Evolutionary conservation across 2,113 vertebrate species (phyloP), one percentile per base, ranked within the genome.

Genomic region (Pluvianellus socialis): DNA sequence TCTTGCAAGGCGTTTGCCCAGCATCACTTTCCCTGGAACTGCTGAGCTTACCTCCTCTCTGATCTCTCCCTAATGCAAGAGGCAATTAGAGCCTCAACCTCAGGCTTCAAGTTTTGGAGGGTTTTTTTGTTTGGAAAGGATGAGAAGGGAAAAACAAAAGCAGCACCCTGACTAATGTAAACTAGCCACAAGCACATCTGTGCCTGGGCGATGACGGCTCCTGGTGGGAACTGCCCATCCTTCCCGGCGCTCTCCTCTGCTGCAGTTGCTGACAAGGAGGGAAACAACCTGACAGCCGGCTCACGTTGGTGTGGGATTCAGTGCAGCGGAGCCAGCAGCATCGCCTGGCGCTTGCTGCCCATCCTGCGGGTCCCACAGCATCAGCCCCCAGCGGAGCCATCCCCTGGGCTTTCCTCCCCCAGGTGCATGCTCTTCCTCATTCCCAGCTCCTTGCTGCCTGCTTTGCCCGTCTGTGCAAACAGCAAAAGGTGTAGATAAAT

Each of bases 91-190:
- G 35, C 66, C 79, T 79, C 47, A 67, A 75, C 86, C 89, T 83
- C 90, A 80, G 67, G 33, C 90, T 94, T 91, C 44, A 62, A 74
- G 73, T 72, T 72, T 47, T 85, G 40, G 38, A 38, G 44, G 22
- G 8, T 7, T 32, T 33, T 40, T 77, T 93, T 83, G 55, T 90
- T 88, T 73, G 92, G 74, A 90, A 94, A 91, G 85, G 65, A 75
- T 71, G 58, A 87, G 74, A 96, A 92, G 42, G 58, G 62, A 77
- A 94, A 90, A 88, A 87, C 80, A 95, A 90, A 97, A 95, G 80
- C 72, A 76, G 40, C 24, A 61, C 80, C 79, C 71, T 61, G 71
- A 93, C 47, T 96, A 63, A 80, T 67, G 67, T 79, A 92, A 90
- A 82, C 59, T 90, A 73, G 32, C 66, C 94, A 33, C 38, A 70